Conservation (phyloP, 1,140 invertebrate genomes). For the Rhysida immarginata region DNA sequence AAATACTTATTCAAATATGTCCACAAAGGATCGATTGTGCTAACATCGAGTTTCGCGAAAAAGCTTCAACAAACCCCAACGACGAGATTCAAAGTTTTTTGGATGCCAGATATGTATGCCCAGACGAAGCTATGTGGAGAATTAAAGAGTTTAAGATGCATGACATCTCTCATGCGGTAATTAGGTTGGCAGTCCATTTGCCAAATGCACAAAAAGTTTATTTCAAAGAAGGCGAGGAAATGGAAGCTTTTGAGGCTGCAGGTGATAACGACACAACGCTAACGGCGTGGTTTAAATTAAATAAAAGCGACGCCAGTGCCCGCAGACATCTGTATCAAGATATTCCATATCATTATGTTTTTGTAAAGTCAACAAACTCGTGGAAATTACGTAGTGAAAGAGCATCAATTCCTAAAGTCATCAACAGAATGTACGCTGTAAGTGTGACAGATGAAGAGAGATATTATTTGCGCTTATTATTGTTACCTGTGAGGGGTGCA, state of each 20-base stretch:
- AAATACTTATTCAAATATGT: too few relatives aligned
- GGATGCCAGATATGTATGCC: too few relatives aligned
- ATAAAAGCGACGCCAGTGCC: neutral
- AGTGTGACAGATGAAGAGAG: neutral
- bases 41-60: too few relatives aligned
- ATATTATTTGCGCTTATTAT: neutral
- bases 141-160: too few relatives aligned
- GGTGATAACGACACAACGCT: neutral
- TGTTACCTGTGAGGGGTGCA: neutral
- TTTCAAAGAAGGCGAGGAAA: neutral
- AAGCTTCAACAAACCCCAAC: too few relatives aligned
- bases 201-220: neutral
- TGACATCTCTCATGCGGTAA: too few relatives aligned
- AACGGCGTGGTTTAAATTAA: slow-evolving; percentile 1
- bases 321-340: too few relatives aligned
- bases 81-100: too few relatives aligned
- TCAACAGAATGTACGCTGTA: neutral
- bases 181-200: too few relatives aligned
- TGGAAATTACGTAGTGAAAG: neutral
- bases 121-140: too few relatives aligned
- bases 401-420: too few relatives aligned
- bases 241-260: neutral
- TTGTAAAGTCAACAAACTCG: neutral
- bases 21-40: too few relatives aligned
- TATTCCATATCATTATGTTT: neutral